These are phyloP conservation scores for Thera britannica DNA, from an alignment of 2,888 invertebrate species.

Conservation along the genomic window DNA sequence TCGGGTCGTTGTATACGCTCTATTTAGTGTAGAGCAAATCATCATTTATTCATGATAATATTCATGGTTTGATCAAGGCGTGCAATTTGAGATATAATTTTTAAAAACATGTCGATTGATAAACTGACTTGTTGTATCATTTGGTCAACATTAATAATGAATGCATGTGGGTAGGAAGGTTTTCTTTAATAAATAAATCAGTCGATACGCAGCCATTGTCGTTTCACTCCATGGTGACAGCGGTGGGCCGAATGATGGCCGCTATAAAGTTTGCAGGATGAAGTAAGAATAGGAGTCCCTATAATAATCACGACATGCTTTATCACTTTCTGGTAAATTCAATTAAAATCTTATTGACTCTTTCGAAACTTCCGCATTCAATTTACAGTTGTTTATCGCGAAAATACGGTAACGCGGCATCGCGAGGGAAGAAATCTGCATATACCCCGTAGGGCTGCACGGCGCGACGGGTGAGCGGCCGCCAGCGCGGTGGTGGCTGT, in stretches of 20 bases:
- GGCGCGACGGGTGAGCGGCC: slow-evolving; percentile 65
- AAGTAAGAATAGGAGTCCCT: background rate
- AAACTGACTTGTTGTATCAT: too few species aligned
- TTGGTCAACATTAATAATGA: too few species aligned
- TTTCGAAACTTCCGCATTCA: slow-evolving; percentile 26
- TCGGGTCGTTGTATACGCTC: slow-evolving; percentile 64
- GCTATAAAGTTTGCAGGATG: background rate
- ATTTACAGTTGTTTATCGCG: slow-evolving; percentile 20
- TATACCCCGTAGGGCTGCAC: slow-evolving; percentile 63
- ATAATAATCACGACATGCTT: background rate
- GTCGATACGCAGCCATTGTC: too few species aligned
- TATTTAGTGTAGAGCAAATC: slow-evolving; percentile 51
- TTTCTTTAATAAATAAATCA: too few species aligned
- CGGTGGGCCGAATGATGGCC: too few species aligned
- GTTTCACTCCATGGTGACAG: too few species aligned
- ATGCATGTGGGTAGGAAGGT: too few species aligned
- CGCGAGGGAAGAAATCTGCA: slow-evolving; percentile 55
- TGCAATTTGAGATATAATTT: background rate
- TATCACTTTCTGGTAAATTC: slow-evolving; percentile 1
- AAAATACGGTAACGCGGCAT: slow-evolving; percentile 30
- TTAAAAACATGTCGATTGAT: too few species aligned
- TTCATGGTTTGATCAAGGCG: background rate
- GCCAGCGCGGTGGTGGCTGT: slow-evolving; percentile 25
- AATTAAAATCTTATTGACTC: slow-evolving; percentile 7
- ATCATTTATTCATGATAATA: background rate